phyloP scores from a whole-genome alignment of 2,797 vertebrate species.

The Amblyraja radiata region DNA sequence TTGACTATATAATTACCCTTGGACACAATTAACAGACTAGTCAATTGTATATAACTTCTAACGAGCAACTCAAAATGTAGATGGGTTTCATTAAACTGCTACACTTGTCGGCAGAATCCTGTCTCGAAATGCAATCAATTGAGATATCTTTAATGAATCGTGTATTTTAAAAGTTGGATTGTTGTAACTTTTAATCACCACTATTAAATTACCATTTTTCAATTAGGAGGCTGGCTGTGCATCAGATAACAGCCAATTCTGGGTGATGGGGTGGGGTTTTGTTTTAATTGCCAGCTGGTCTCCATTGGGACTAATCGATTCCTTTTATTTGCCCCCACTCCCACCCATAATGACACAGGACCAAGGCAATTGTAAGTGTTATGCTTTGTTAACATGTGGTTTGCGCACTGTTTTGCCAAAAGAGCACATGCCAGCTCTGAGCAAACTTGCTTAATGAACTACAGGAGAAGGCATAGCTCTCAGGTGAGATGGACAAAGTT shows the following conservation, averaged over 20 bases:
- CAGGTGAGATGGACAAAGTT: too few relatives aligned
- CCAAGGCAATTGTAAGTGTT: not conserved
- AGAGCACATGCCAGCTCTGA: not conserved
- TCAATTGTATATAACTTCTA: not conserved
- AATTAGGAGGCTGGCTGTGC: not conserved
- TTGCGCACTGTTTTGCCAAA: not conserved
- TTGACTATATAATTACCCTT: not conserved
- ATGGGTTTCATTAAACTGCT: not conserved
- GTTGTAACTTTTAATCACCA: not conserved
- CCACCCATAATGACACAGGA: too few relatives aligned
- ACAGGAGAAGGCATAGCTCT: too few relatives aligned
- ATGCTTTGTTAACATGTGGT: not conserved
- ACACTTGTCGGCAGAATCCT: not conserved
- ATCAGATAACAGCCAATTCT: not conserved
- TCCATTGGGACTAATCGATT: not conserved
- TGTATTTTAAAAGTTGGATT: not conserved
- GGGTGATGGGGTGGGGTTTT: not conserved
- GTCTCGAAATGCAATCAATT: not conserved
- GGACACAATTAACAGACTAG: not conserved
- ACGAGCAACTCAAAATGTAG: not conserved
- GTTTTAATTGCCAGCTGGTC: not conserved
- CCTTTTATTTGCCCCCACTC: not conserved
- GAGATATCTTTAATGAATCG: not conserved
- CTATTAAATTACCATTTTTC: not conserved
- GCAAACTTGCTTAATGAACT: not conserved